phyloP scores from a whole-genome alignment of 1,140 invertebrate genomes.

The fruit fly (Drosophila melanogaster) region DNA sequence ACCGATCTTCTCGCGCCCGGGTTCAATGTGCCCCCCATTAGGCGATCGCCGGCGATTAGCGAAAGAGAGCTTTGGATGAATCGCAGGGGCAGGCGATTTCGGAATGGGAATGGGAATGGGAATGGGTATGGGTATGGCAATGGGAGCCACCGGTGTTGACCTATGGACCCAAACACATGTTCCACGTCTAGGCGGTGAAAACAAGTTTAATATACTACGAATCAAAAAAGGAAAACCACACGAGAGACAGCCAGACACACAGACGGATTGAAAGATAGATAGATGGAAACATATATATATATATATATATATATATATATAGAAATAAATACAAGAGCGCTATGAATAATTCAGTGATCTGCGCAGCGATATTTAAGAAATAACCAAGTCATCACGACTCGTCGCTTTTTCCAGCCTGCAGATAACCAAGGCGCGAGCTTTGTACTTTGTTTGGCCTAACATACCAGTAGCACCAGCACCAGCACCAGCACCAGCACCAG shows the following conservation, averaged over 20 bases:
- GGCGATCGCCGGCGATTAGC: conserved; percentile 35
- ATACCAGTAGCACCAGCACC: not conserved
- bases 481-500: not conserved
- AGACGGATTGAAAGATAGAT: not conserved
- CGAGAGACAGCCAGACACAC: conserved; percentile 4
- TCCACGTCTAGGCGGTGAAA: conserved; percentile 28
- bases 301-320: conserved; percentile 6
- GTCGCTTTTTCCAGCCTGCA: conserved; percentile 30
- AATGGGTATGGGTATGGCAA: too few species aligned
- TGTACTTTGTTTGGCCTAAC: conserved; percentile 57
- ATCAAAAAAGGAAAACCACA: conserved; percentile 19
- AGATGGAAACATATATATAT: conserved; percentile 1
- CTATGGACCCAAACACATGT: conserved; percentile 78
- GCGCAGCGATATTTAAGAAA: conserved; percentile 17
- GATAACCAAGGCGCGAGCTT: conserved; percentile 49
- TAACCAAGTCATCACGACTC: conserved; percentile 67
- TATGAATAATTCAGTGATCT: conserved; percentile 22
- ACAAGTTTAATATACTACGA: conserved; percentile 34
- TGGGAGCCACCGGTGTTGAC: conserved; percentile 45
- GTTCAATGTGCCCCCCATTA: conserved; percentile 33
- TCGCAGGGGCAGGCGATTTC: too few species aligned
- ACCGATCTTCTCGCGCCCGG: conserved; percentile 25
- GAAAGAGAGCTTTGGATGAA: not conserved
- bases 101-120: not conserved
- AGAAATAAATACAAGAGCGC: conserved; percentile 21